Conservation (phyloP, 2,888 invertebrate genomes). For the Pinctada fucata region DNA sequence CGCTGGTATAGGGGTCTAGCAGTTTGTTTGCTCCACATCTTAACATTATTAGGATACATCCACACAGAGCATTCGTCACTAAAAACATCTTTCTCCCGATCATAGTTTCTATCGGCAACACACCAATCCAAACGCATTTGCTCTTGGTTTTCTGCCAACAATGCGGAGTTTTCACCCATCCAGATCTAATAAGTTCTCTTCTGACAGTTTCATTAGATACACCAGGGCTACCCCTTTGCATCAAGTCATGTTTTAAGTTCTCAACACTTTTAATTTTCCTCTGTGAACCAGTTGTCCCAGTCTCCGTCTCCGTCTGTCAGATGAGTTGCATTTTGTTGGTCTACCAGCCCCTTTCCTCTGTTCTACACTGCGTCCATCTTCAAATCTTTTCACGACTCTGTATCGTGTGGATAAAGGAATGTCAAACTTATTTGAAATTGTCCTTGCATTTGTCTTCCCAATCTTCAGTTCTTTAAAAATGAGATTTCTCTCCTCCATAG, state of each 20-base stretch:
- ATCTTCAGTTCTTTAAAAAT: not conserved
- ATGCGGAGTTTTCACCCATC: not conserved
- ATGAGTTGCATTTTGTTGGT: no score
- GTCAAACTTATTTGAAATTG: not conserved
- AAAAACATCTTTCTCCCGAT: not conserved
- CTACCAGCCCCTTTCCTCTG: no score
- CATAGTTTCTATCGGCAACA: not conserved
- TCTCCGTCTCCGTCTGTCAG: no score
- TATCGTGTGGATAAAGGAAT: not conserved
- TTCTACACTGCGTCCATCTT: no score
- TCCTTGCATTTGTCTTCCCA: not conserved
- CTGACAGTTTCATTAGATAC: not conserved
- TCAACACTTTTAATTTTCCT: not conserved
- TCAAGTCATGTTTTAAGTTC: not conserved
- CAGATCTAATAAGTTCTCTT: not conserved
- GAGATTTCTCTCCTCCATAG: not conserved
- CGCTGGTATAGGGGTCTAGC: not conserved
- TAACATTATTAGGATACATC: not conserved
- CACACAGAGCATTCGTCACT: constrained; percentile 1
- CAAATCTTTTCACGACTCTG: not conserved
- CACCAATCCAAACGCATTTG: constrained; percentile 1
- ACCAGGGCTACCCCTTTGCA: not conserved
- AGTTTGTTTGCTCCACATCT: not conserved
- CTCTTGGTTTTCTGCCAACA: not conserved
- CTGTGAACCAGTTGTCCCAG: not conserved